Conservation (phyloP, 2,797 vertebrate species). For the Picus viridis region DNA sequence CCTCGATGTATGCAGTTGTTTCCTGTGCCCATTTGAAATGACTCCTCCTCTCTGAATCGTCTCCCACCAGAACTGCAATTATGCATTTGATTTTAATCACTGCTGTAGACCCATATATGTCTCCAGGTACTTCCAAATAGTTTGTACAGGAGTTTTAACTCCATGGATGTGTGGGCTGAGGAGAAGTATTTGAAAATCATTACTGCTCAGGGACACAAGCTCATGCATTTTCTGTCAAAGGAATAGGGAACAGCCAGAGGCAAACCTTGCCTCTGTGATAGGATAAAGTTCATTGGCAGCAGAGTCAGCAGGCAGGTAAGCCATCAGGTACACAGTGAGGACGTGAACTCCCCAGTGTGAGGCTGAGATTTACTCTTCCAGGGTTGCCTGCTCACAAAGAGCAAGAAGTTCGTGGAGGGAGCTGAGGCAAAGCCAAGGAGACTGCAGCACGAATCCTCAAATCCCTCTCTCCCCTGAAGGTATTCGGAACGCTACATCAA, state of each 20-base stretch:
- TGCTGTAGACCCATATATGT: not conserved
- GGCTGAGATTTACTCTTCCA: not conserved
- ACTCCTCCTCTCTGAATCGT: constrained; percentile 41
- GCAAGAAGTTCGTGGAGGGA: not conserved
- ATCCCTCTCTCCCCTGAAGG: not conserved
- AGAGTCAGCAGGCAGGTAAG: not conserved
- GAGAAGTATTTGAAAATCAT: constrained; percentile 30
- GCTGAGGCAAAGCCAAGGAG: not conserved
- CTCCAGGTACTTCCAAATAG: constrained; percentile 41
- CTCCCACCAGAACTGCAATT: constrained; percentile 47
- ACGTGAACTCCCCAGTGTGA: not conserved
- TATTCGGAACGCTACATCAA: not conserved
- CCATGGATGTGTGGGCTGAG: not conserved
- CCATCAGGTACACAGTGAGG: not conserved
- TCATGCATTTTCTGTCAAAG: not conserved
- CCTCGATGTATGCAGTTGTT: constrained; percentile 45
- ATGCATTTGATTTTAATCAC: constrained; percentile 45
- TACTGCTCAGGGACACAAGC: not conserved
- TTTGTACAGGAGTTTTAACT: constrained; percentile 17
- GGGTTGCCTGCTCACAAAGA: not conserved
- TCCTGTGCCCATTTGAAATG: constrained; percentile 53
- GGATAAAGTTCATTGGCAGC: not conserved
- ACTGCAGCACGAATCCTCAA: not conserved
- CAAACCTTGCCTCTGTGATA: not conserved
- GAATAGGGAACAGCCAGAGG: not conserved